These are phyloP conservation scores for Zosterops hypoxanthus DNA, from an alignment of 2,113 vertebrate species.

Conservation along the genomic window DNA sequence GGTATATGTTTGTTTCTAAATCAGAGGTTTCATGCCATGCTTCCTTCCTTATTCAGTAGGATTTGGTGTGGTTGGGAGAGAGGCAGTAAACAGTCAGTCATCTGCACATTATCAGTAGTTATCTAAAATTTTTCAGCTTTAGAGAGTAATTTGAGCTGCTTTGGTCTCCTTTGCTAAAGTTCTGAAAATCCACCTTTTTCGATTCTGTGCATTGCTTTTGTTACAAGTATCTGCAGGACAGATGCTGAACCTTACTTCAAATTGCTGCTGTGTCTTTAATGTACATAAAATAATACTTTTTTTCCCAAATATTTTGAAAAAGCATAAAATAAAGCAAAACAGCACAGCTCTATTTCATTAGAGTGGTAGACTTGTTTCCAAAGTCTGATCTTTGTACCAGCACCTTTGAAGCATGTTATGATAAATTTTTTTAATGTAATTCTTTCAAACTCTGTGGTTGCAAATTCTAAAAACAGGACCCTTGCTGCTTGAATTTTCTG, in stretches of 20 bases:
- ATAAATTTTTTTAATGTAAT: background rate
- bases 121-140: background rate
- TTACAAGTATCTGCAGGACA: background rate
- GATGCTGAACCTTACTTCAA: background rate
- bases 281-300: background rate
- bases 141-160: background rate
- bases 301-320: background rate
- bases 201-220: background rate
- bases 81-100: background rate
- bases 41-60: background rate
- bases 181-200: background rate
- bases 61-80: background rate
- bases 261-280: background rate
- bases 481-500: background rate
- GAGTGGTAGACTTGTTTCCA: background rate
- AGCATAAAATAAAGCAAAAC: background rate
- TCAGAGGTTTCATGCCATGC: background rate
- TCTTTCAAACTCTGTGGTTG: background rate
- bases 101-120: background rate
- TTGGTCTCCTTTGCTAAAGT: background rate
- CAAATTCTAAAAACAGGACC: background rate
- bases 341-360: background rate
- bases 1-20: background rate
- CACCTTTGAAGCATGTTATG: background rate
- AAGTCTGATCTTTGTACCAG: background rate